phyloP scores from a whole-genome alignment of 2,888 invertebrate genomes.

The Desoria tigrina region DNA sequence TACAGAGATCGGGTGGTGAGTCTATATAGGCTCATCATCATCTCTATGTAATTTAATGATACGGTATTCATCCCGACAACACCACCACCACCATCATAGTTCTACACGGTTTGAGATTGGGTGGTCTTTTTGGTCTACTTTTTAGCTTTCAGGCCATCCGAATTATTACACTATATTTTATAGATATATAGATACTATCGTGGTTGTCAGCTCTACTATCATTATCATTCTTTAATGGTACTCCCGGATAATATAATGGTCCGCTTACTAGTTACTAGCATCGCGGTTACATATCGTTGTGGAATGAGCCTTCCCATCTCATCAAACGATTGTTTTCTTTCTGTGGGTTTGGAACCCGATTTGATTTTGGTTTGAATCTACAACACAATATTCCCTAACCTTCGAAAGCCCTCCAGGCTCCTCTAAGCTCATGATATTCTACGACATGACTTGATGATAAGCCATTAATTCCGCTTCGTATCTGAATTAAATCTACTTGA shows the following conservation, averaged over 20 bases:
- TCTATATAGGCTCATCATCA: background rate
- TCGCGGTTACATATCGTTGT: no score
- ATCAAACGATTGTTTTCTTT: no score
- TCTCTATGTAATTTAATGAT: constrained; percentile 17
- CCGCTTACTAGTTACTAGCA: no score
- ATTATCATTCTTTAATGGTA: constrained; percentile 14
- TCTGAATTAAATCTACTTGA: no score
- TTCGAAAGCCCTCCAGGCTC: no score
- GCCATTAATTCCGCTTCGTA: background rate
- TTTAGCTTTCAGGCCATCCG: background rate
- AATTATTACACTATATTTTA: no score
- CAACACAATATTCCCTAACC: no score
- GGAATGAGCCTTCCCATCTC: no score
- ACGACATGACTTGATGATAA: constrained; percentile 8
- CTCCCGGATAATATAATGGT: background rate
- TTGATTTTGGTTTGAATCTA: no score
- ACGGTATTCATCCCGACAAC: constrained; percentile 7
- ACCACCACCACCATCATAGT: background rate
- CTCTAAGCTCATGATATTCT: background rate
- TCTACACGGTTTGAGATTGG: background rate
- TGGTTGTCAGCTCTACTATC: constrained; percentile 3
- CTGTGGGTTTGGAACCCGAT: no score
- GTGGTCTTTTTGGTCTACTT: constrained; percentile 7
- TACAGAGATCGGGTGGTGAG: no score
- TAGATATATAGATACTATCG: background rate